These are phyloP conservation scores for Macroramphosus scolopax DNA, from an alignment of 2,797 vertebrate species.

Conservation along the genomic window DNA sequence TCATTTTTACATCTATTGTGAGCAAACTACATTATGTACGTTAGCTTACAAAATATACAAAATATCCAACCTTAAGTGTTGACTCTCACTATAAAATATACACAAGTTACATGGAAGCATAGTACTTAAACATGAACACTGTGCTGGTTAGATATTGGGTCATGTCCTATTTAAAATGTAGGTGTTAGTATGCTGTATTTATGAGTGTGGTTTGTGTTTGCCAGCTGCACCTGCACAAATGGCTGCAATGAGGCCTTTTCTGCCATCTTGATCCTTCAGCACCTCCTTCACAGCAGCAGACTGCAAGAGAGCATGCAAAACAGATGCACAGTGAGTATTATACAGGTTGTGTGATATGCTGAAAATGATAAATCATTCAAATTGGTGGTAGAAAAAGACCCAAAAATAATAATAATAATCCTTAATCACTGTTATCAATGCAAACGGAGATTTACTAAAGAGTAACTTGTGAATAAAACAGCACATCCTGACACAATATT, in stretches of 20 bases:
- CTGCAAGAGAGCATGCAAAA: conserved; percentile 69
- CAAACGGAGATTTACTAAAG: too few species aligned
- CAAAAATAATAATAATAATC: too few species aligned
- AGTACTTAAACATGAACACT: background rate
- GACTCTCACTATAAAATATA: conserved; percentile 5
- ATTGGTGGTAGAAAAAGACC: too few species aligned
- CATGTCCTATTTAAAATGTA: conserved; percentile 5
- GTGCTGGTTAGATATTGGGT: conserved; percentile 5
- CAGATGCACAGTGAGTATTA: conserved; percentile 51
- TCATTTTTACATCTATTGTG: too few species aligned
- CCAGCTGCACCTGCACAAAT: conserved; percentile 91
- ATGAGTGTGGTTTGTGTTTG: conserved; percentile 31
- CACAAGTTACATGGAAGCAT: conserved; percentile 7
- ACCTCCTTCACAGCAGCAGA: conserved; percentile 89
- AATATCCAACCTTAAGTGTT: conserved; percentile 7
- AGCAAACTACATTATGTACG: conserved; percentile 17
- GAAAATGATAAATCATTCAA: too few species aligned
- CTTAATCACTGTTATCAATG: too few species aligned
- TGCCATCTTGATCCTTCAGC: conserved; percentile 89
- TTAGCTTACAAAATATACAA: conserved; percentile 5
- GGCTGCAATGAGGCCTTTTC: conserved; percentile 94
- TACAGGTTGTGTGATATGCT: conserved; percentile 19
- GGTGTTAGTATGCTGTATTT: conserved; percentile 2
- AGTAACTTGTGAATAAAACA: too few species aligned
- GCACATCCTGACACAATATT: too few species aligned